Conservation (phyloP, 2,113 vertebrate genomes). For the Apaloderma vittatum region DNA sequence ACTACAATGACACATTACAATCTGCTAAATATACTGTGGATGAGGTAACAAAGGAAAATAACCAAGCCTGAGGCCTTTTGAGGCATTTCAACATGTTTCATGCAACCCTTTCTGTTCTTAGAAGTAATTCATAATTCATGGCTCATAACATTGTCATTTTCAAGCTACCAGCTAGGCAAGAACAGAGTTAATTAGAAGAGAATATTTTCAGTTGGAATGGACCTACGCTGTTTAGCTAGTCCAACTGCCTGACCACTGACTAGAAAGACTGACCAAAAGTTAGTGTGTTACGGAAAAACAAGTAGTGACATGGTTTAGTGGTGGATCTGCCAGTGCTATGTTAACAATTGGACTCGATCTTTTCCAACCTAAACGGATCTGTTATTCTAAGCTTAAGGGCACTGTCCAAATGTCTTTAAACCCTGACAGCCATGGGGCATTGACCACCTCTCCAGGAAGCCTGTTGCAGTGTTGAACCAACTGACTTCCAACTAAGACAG, state of each 20-base stretch:
- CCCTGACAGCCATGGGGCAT: accelerated
- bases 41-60: not conserved
- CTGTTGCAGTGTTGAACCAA: not conserved
- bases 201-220: not conserved
- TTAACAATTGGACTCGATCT: too few relatives aligned
- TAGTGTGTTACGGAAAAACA: too few relatives aligned
- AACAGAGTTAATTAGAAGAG: not conserved
- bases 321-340: too few relatives aligned
- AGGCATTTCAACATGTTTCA: not conserved
- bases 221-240: accelerated
- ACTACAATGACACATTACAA: not conserved
- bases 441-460: accelerated
- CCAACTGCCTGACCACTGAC: not conserved
- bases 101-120: not conserved
- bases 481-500: not conserved
- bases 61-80: not conserved
- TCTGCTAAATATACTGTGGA: not conserved
- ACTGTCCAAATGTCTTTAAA: not conserved
- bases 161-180: constrained; percentile 20
- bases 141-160: constrained; percentile 21
- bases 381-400: not conserved
- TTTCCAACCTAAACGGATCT: too few relatives aligned
- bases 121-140: constrained; percentile 26
- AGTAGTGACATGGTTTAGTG: too few relatives aligned
- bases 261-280: not conserved